phyloP scores from a whole-genome alignment of 2,888 invertebrate genomes.

The Amaurobius ferox region DNA sequence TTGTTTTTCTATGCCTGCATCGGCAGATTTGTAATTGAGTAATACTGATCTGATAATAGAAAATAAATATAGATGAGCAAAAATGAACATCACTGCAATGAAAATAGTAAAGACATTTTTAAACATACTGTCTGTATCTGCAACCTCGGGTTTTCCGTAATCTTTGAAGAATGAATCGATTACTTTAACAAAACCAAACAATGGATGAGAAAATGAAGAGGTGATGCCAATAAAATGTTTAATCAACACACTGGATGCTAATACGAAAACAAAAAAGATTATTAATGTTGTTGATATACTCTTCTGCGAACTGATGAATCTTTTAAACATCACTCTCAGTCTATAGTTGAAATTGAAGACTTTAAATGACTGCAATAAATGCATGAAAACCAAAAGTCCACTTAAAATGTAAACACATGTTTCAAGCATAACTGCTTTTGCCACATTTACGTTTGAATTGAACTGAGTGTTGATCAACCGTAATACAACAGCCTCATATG shows the following conservation, averaged over 20 bases:
- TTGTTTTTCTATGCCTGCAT: background rate
- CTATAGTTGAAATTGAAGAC: conserved; percentile 23
- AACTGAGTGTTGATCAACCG: conserved; percentile 10
- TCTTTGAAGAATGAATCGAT: conserved; percentile 14
- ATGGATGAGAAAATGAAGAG: conserved; percentile 21
- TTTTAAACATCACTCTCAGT: conserved; percentile 24
- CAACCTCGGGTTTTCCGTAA: conserved; percentile 30
- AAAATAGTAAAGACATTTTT: conserved; percentile 9
- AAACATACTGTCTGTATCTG: background rate
- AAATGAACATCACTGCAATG: conserved; percentile 1
- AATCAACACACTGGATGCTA: conserved; percentile 19
- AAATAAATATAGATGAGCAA: conserved; percentile 22
- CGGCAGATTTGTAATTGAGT: conserved; percentile 2
- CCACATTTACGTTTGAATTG: conserved; percentile 18
- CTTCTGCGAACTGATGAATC: conserved; percentile 20
- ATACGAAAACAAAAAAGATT: conserved; percentile 14
- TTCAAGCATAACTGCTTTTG: conserved; percentile 12
- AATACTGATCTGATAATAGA: conserved; percentile 36
- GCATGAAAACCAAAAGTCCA: conserved; percentile 37
- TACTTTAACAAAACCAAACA: conserved; percentile 12
- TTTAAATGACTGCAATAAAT: conserved; percentile 22
- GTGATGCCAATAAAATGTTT: conserved; percentile 11
- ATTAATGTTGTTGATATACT: conserved; percentile 2
- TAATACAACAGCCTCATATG: conserved; percentile 2
- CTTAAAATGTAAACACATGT: background rate